phyloP scores from a whole-genome alignment of 2,888 invertebrate genomes.

The Apomyelois bistriatella region DNA sequence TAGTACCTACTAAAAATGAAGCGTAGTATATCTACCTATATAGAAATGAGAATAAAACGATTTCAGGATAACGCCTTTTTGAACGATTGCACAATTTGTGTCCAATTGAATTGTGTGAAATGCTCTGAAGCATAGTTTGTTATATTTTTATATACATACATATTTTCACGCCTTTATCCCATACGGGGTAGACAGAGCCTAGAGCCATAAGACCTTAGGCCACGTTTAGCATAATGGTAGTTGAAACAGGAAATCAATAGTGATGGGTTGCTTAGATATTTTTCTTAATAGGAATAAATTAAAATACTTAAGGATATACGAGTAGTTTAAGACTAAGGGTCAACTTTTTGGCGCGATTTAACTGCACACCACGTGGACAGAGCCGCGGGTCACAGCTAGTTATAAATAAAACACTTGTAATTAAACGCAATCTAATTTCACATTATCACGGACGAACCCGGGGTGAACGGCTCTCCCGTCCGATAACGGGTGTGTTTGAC shows the following conservation, averaged over 20 bases:
- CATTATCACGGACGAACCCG: background rate
- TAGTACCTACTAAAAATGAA: background rate
- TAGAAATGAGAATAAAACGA: background rate
- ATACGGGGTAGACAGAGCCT: no score
- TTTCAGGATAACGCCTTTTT: background rate
- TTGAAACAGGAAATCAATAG: no score
- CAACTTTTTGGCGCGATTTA: no score
- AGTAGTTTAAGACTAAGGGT: no score
- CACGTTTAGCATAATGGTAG: no score
- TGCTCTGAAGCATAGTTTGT: background rate
- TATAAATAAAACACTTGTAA: background rate
- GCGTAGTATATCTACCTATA: background rate
- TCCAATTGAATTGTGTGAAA: background rate
- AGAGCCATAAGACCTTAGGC: no score
- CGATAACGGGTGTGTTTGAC: conserved; percentile 4
- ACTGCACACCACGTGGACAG: no score
- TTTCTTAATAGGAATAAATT: no score
- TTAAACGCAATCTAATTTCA: background rate
- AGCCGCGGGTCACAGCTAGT: background rate
- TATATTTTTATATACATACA: background rate
- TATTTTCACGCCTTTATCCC: no score
- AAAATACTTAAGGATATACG: no score
- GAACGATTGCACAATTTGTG: background rate
- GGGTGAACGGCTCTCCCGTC: conserved; percentile 2
- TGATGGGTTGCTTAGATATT: no score